Percentiles rank a stretch among this genome's conserved stretches.
Conservation (phyloP, 2,113 vertebrate genomes). For the Nerophis lumbriciformis region DNA sequence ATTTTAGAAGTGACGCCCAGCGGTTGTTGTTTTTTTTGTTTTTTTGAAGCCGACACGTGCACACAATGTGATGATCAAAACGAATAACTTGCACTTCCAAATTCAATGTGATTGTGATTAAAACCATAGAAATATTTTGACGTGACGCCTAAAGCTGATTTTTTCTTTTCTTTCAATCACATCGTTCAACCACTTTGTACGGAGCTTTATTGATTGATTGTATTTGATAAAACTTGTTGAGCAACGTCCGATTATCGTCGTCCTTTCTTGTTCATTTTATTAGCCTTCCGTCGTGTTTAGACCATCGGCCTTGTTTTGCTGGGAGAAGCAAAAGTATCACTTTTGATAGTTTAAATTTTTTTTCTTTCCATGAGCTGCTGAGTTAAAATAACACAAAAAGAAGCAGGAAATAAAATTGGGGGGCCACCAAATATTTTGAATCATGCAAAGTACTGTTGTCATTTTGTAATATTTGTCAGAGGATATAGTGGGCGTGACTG, state of each 20-base stretch:
- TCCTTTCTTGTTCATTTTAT: slow-evolving; percentile 67
- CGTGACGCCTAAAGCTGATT: no score
- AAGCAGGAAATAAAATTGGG: slow-evolving; percentile 72
- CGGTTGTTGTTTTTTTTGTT: no score
- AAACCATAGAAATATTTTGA: slow-evolving; percentile 64
- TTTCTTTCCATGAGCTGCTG: slow-evolving; percentile 91
- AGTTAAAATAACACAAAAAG: slow-evolving; percentile 81
- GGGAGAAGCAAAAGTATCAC: slow-evolving; percentile 80
- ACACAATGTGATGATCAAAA: no score
- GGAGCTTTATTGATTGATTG: slow-evolving; percentile 78
- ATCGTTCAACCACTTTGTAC: slow-evolving; percentile 40
- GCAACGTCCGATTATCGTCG: slow-evolving; percentile 79
- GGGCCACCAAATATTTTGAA: slow-evolving; percentile 99
- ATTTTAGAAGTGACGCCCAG: no score
- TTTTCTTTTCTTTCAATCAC: no score
- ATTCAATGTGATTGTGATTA: background rate
- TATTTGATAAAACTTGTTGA: slow-evolving; percentile 73
- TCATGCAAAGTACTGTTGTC: slow-evolving; percentile 99
- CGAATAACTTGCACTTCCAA: no score
- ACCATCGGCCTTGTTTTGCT: slow-evolving; percentile 35
- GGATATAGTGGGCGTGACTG: slow-evolving; percentile 93
- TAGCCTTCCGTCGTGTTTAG: slow-evolving; percentile 81
- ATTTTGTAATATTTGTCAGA: slow-evolving; percentile 99
- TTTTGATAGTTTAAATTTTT: slow-evolving; percentile 84
- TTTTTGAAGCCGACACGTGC: no score